A percentile compares a stretch with the other conserved stretches of the same genome.
These are phyloP conservation scores for Mus caroli DNA, from an alignment of 2,797 vertebrate genomes.

Conservation along the genomic window DNA sequence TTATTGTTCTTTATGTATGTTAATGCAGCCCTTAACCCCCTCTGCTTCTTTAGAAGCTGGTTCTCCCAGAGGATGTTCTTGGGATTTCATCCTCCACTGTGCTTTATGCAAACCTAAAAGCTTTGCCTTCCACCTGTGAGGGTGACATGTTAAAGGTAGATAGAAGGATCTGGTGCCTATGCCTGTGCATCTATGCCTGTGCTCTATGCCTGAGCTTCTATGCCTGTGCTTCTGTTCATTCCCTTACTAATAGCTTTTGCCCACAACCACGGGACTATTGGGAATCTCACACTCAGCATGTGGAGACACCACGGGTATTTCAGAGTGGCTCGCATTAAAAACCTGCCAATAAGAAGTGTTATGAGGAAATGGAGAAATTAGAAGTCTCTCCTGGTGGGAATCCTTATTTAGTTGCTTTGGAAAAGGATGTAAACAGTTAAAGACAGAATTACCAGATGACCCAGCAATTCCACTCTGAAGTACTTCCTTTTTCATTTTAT, in stretches of 20 bases:
- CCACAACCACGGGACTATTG: not conserved
- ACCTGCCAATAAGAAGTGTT: not conserved
- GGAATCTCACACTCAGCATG: not conserved
- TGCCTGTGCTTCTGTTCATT: not conserved
- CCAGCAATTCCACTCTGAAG: not conserved
- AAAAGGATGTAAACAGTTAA: slow-evolving; percentile 32
- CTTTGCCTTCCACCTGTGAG: not conserved
- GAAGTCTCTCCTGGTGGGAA: not conserved
- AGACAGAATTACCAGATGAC: not conserved
- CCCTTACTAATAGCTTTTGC: not conserved
- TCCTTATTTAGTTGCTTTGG: slow-evolving; percentile 25
- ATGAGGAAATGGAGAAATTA: not conserved
- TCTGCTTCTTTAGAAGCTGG: not conserved
- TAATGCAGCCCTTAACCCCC: not conserved
- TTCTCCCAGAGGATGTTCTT: not conserved
- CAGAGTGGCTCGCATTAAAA: not conserved
- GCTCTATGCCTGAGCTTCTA: not conserved
- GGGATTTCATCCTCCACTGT: not conserved
- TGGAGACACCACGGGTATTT: not conserved
- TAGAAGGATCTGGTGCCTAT: not conserved
- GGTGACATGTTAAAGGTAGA: not conserved
- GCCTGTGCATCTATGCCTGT: not conserved
- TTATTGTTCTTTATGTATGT: not conserved
- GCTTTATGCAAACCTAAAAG: not conserved
- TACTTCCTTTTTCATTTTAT: not conserved